These are phyloP conservation scores for Toxotes jaculatrix DNA, from an alignment of 2,113 vertebrate species.

Conservation along the genomic window DNA sequence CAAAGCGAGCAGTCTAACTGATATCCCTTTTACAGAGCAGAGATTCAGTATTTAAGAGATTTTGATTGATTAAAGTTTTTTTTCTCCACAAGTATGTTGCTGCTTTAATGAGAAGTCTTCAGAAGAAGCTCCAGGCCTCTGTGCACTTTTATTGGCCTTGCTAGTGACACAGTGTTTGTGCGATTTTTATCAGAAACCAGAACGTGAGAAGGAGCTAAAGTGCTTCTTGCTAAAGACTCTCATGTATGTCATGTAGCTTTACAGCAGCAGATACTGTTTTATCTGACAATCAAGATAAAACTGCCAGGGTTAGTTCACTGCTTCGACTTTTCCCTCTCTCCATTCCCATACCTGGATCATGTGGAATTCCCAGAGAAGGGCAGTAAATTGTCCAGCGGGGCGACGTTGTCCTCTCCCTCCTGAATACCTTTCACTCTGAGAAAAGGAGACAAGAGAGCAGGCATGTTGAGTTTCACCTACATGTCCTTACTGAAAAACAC, in stretches of 20 bases:
- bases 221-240: conserved; percentile 86
- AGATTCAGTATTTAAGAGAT: conserved; percentile 13
- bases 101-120: conserved; percentile 44
- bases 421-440: conserved; percentile 72
- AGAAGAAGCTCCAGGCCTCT: conserved; percentile 82
- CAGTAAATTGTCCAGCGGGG: conserved; percentile 88
- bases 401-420: conserved; percentile 73
- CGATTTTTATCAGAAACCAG: conserved; percentile 90
- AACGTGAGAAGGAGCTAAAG: conserved; percentile 87
- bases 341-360: conserved; percentile 86
- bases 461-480: conserved; percentile 76
- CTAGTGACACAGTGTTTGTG: conserved; percentile 90
- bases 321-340: conserved; percentile 80
- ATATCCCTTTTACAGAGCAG: conserved; percentile 28
- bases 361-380: conserved; percentile 88
- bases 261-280: conserved; percentile 88
- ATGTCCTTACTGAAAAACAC: conserved; percentile 76
- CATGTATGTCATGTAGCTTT: conserved; percentile 71
- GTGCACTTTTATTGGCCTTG: conserved; percentile 88
- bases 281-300: conserved; percentile 95
- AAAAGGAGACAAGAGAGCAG: conserved; percentile 65
- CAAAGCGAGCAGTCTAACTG: not conserved
- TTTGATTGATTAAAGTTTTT: conserved; percentile 54
- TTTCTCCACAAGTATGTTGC: conserved; percentile 29
- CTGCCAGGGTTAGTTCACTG: conserved; percentile 79